These are phyloP conservation scores for Adelphocoris suturalis DNA, from an alignment of 2,888 invertebrate genomes.

Conservation along the genomic window DNA sequence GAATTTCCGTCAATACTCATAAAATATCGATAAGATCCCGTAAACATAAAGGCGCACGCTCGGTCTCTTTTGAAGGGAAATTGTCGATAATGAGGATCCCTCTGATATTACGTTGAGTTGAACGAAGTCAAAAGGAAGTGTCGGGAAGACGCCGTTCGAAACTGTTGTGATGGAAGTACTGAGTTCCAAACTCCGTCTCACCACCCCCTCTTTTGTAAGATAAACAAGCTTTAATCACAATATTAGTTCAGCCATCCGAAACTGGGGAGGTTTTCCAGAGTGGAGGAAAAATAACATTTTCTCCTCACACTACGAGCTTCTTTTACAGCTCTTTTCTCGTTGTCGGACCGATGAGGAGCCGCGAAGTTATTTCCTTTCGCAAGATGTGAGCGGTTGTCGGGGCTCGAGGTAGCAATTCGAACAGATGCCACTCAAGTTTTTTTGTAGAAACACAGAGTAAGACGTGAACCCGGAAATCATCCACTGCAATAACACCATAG, in stretches of 20 bases:
- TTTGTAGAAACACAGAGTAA: too few relatives aligned
- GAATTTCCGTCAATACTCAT: too few relatives aligned
- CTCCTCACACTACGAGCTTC: background rate
- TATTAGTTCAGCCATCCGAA: slow-evolving; percentile 39
- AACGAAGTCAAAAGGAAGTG: slow-evolving; percentile 17
- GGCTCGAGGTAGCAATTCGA: too few relatives aligned
- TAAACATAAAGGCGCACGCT: slow-evolving; percentile 11
- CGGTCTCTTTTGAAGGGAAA: background rate
- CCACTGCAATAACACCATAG: too few relatives aligned
- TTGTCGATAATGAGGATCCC: slow-evolving; percentile 4
- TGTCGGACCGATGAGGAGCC: background rate
- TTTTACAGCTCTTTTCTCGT: background rate
- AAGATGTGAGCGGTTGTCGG: too few relatives aligned
- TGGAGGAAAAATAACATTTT: slow-evolving; percentile 17
- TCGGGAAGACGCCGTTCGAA: background rate
- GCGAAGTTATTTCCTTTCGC: background rate
- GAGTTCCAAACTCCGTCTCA: background rate
- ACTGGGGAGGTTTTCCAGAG: background rate
- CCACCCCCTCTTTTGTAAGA: slow-evolving; percentile 17
- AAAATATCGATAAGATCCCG: background rate
- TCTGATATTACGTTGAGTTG: slow-evolving; percentile 28
- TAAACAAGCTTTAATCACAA: slow-evolving; percentile 32
- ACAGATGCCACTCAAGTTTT: too few relatives aligned
- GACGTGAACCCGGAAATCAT: too few relatives aligned
- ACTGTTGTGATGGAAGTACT: slow-evolving; percentile 4